phyloP scores from a whole-genome alignment of 2,113 vertebrate genomes.

The Arizona elegans region DNA sequence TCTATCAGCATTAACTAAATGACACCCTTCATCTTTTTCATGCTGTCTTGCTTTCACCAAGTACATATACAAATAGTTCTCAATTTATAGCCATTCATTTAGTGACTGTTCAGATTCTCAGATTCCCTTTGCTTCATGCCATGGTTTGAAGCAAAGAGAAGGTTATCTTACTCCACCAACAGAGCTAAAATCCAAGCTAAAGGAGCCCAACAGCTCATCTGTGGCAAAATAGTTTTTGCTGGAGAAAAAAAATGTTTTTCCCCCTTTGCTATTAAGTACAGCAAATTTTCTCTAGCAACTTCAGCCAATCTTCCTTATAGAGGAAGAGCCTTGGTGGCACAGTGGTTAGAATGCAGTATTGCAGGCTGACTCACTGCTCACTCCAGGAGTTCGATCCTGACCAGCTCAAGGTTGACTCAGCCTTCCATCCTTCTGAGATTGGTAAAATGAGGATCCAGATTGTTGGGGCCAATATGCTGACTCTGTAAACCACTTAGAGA shows the following conservation, averaged over 20 bases:
- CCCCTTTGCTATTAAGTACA: not conserved
- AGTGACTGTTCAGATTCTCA: not conserved
- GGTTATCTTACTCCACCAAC: not conserved
- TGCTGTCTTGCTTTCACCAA: not conserved
- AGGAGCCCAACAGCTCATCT: not conserved
- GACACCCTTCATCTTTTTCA: not conserved
- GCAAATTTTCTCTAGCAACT: not conserved
- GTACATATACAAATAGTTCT: not conserved
- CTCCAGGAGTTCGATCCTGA: too few relatives aligned
- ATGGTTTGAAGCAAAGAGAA: not conserved
- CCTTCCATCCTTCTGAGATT: too few relatives aligned
- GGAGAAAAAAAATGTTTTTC: not conserved
- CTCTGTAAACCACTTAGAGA: too few relatives aligned
- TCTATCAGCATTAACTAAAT: not conserved
- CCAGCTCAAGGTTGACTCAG: too few relatives aligned
- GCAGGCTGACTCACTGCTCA: too few relatives aligned
- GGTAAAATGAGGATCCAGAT: too few relatives aligned
- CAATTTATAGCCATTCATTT: not conserved
- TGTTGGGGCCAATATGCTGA: too few relatives aligned
- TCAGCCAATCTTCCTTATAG: not conserved
- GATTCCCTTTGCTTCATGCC: not conserved
- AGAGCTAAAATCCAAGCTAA: not conserved
- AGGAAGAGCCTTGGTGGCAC: not conserved
- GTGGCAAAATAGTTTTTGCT: not conserved
- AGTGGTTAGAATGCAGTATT: too few relatives aligned